phyloP scores from a whole-genome alignment of 1,140 invertebrate genomes.

The Nasonia longicornis region DNA sequence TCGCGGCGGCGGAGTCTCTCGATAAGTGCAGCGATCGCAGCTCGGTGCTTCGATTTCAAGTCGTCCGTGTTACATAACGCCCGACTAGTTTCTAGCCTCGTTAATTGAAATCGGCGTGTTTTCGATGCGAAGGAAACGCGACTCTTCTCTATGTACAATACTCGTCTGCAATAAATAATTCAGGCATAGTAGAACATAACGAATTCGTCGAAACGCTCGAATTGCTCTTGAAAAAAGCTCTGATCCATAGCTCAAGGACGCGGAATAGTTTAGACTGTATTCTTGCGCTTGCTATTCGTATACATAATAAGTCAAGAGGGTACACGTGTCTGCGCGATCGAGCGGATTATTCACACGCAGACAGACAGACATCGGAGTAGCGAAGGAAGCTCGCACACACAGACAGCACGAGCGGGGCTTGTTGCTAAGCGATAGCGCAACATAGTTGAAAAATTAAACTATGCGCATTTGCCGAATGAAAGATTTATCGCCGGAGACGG shows the following conservation, averaged over 20 bases:
- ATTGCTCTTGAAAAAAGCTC: not conserved
- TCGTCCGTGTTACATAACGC: constrained; percentile 31
- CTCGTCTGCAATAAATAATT: no score
- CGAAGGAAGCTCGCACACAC: not conserved
- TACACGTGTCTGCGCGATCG: not conserved
- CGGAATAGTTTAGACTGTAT: not conserved
- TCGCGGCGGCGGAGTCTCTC: not conserved
- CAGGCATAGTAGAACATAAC: not conserved
- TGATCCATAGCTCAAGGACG: not conserved
- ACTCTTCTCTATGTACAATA: no score
- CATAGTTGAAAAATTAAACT: constrained; percentile 13
- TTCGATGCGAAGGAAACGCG: not conserved
- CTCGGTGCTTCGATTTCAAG: constrained; percentile 9
- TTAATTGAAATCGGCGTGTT: constrained; percentile 9
- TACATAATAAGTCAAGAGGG: constrained; percentile 4
- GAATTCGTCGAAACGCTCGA: not conserved
- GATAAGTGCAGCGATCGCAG: not conserved
- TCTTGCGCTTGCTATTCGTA: not conserved
- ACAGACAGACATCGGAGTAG: not conserved
- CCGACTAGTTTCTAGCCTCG: not conserved
- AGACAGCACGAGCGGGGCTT: no score
- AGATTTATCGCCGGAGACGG: constrained; percentile 19
- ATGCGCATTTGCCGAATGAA: constrained; percentile 16
- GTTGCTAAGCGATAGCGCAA: not conserved
- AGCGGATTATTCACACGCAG: not conserved